Conservation (phyloP, 2,888 invertebrate species). For the Doris montereyensis region DNA sequence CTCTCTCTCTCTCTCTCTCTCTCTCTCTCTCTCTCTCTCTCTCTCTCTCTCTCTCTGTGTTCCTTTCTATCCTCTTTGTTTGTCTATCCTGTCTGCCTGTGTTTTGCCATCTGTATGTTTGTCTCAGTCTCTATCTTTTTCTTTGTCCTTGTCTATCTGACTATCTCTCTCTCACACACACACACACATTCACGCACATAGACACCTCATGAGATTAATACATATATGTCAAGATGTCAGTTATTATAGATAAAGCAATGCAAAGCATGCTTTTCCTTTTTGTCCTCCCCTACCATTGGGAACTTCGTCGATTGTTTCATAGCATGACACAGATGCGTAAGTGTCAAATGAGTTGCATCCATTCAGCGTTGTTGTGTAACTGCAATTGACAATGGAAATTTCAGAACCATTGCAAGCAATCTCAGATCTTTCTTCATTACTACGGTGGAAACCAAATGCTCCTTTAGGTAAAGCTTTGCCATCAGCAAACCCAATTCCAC, state of each 20-base stretch:
- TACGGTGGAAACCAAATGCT: slow-evolving; percentile 9
- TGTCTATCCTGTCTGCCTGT: neutral
- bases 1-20: neutral
- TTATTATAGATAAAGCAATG: no score
- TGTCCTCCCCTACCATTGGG: neutral
- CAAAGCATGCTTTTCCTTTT: neutral
- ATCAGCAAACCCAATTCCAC: slow-evolving; percentile 71
- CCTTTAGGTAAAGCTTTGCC: slow-evolving; percentile 41
- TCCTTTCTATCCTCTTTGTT: neutral
- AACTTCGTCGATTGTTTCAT: slow-evolving; percentile 45
- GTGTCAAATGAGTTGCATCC: slow-evolving; percentile 43
- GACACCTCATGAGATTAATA: no score
- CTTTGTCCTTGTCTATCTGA: neutral
- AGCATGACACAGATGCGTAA: slow-evolving; percentile 58
- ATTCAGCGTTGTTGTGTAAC: neutral
- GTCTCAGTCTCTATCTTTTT: neutral
- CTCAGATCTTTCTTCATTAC: slow-evolving; percentile 40
- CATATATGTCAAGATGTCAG: no score
- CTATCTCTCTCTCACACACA: neutral
- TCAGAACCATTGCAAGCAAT: slow-evolving; percentile 60
- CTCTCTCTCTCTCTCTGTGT: neutral
- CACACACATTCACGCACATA: neutral
- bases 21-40: no score
- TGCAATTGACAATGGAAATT: slow-evolving; percentile 47
- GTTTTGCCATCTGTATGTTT: neutral